Conservation (phyloP, 1,140 invertebrate genomes). For the Lucilia cuprina region DNA sequence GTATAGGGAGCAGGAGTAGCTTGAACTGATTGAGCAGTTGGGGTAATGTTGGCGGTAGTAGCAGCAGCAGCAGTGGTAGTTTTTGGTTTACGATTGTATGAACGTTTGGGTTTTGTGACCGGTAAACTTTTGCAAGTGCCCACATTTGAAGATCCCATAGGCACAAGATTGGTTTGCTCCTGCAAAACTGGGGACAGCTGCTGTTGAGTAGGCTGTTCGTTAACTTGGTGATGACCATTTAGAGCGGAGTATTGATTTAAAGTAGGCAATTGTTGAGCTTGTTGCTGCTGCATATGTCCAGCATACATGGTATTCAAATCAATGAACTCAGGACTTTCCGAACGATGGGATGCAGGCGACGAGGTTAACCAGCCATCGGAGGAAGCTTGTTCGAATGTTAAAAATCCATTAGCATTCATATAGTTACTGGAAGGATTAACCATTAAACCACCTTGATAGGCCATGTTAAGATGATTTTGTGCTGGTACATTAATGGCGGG, state of each 20-base stretch:
- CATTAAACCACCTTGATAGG: slow-evolving; percentile 47
- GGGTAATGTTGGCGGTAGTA: background rate
- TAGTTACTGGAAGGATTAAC: slow-evolving; percentile 52
- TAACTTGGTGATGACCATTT: background rate
- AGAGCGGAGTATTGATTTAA: background rate
- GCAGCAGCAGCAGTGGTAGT: slow-evolving; percentile 21
- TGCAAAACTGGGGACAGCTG: background rate
- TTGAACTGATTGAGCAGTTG: slow-evolving; percentile 26
- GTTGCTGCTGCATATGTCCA: slow-evolving; percentile 29
- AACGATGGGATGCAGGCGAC: slow-evolving; percentile 68
- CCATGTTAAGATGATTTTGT: background rate
- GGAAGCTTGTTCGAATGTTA: slow-evolving; percentile 58
- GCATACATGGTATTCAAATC: slow-evolving; percentile 58
- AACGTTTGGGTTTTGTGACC: slow-evolving; percentile 45
- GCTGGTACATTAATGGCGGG: slow-evolving; percentile 37
- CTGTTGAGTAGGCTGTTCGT: background rate
- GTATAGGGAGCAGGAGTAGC: slow-evolving; percentile 37
- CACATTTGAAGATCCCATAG: slow-evolving; percentile 54
- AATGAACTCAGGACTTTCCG: slow-evolving; percentile 64
- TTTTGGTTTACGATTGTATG: slow-evolving; percentile 48
- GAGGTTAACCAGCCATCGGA: slow-evolving; percentile 70
- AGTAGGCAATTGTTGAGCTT: background rate
- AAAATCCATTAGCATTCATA: slow-evolving; percentile 53
- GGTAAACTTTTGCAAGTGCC: slow-evolving; percentile 52
- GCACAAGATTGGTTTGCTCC: background rate